Conservation (phyloP, 2,888 invertebrate genomes). For the Xanthia togata region DNA sequence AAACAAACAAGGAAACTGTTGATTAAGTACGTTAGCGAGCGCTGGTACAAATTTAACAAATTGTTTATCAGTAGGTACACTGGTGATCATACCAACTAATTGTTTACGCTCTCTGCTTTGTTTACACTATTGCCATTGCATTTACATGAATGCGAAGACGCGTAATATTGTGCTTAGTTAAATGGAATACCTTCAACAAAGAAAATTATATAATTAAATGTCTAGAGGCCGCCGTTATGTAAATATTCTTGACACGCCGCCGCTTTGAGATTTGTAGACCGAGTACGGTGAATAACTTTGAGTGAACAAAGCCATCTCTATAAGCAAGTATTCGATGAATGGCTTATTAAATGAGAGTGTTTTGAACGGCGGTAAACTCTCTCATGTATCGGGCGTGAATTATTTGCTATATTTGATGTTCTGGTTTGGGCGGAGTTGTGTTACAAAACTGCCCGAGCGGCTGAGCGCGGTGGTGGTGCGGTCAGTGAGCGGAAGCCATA, state of each 20-base stretch:
- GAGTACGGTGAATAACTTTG: slow-evolving; percentile 40
- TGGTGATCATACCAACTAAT: slow-evolving; percentile 49
- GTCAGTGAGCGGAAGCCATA: slow-evolving; percentile 84
- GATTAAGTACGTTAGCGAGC: slow-evolving; percentile 46
- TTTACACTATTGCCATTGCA: slow-evolving; percentile 44
- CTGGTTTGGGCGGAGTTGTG: slow-evolving; percentile 37
- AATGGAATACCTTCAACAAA: slow-evolving; percentile 42
- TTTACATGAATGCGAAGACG: slow-evolving; percentile 48
- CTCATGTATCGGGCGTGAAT: slow-evolving; percentile 37
- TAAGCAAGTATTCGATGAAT: slow-evolving; percentile 32
- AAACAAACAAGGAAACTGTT: slow-evolving; percentile 57
- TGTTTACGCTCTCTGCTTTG: slow-evolving; percentile 46
- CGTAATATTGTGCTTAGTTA: slow-evolving; percentile 22
- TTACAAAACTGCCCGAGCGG: slow-evolving; percentile 53
- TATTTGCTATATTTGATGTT: slow-evolving; percentile 55
- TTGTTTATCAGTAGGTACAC: slow-evolving; percentile 52
- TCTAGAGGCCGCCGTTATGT: slow-evolving; percentile 11
- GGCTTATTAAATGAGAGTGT: slow-evolving; percentile 35
- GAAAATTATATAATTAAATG: slow-evolving; percentile 37
- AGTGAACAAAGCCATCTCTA: slow-evolving; percentile 23
- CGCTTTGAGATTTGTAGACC: slow-evolving; percentile 36
- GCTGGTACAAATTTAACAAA: slow-evolving; percentile 48
- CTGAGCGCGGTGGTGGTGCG: slow-evolving; percentile 63
- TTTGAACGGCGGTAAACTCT: slow-evolving; percentile 26
- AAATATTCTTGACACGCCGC: slow-evolving; percentile 39